Evolutionary conservation across 1,140 invertebrate species (phyloP).

Genomic region (Stenopsyche tienmushanensis): DNA sequence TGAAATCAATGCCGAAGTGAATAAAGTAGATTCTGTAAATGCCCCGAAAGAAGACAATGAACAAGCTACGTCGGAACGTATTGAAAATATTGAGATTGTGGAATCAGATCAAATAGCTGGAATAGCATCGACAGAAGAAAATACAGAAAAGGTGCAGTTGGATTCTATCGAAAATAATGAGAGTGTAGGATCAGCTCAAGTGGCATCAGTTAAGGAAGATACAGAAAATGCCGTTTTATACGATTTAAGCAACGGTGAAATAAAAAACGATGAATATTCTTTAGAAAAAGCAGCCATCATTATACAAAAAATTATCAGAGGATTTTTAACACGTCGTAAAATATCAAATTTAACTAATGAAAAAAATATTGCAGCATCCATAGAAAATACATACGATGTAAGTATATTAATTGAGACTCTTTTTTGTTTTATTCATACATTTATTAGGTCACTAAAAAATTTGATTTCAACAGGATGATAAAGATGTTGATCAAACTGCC

Average conservation of each 20-base stretch:
- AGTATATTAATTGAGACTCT: neutral
- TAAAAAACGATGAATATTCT: neutral
- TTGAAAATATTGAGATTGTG: neutral
- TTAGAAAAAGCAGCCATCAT: conserved; percentile 30
- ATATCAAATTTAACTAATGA: conserved; percentile 2
- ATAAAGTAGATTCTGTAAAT: neutral
- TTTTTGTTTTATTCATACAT: neutral
- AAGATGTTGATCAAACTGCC: neutral
- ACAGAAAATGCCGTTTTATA: neutral
- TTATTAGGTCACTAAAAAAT: neutral
- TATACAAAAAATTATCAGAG: conserved; percentile 38
- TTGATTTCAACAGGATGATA: neutral
- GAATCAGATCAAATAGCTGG: neutral
- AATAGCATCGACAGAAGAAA: neutral
- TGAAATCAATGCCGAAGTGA: conserved; percentile 6
- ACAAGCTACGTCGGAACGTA: neutral
- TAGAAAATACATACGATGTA: neutral
- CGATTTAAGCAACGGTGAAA: neutral
- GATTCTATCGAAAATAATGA: neutral
- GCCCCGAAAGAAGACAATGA: neutral
- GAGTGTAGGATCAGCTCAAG: neutral
- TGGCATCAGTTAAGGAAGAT: no score
- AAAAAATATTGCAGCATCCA: conserved; percentile 7
- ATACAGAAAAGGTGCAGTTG: neutral
- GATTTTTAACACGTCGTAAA: conserved; percentile 34